Base-by-base conservation (phyloP, 1,140 invertebrate species). In the Ceratosolen solmsi region DNA sequence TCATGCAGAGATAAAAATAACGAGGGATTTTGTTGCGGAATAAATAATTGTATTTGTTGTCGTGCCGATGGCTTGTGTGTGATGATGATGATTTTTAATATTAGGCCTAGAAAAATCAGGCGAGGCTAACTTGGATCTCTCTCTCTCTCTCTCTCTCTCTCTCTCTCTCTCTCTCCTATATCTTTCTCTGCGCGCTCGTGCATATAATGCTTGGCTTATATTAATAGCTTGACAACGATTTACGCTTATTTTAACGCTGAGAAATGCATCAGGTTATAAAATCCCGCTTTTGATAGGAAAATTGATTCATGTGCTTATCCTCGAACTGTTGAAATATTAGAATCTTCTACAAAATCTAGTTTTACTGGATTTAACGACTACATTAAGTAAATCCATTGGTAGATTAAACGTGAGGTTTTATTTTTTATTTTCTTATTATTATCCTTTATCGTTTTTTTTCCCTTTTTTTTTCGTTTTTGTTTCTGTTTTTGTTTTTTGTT, bases 1-100 rank as follows among this genome's bases (percentile, higher is more conserved):
- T 72, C 70, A 30, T 25, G 0, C 38, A 1, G 17, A n/a, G 78
- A 72, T 80, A 60, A 41, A 73, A 73, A 22, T 73, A 73, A 80
- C 27, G 70, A 77, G 22, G 13, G 51, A 63, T 73, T 80, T 36
- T 27, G 20, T 79, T 58, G 68, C n/a, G 68, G 51, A 79, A 79
- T 70, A 15, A 41, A 30, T 54, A 49, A 74, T 74, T 51, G n/a
- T 36, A 58, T 76, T 76, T 41, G 9, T 76, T 76, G 38, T 72
- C 30, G 9, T 25, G 3, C 20, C 5, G 13, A 27, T 20, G 2
- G 51, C 30, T 38, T 15, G 49, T 36, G 4, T 5, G 5, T 33
- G 7, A 5, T 27, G 25, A 30, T 13, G n/a, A n/a, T n/a, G 17
- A 13, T 65, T 68, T 38, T 41, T 13, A 13, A 8, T 46, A 41